These are phyloP conservation scores for Eleginops maclovinus DNA, from an alignment of 2,113 vertebrate species.

Conservation along the genomic window DNA sequence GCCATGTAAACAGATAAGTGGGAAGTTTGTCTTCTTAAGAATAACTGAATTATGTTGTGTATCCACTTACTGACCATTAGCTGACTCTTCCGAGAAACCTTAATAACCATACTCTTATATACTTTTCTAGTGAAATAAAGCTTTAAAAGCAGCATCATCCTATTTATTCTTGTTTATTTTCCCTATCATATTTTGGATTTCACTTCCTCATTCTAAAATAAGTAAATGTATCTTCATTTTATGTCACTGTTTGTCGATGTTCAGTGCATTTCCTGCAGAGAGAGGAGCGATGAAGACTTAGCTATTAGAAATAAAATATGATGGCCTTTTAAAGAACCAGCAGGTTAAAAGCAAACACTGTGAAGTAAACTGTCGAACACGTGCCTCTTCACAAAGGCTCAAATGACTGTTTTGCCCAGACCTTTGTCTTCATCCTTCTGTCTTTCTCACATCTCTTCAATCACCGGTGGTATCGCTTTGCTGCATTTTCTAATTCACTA, in stretches of 20 bases:
- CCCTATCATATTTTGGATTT: not conserved
- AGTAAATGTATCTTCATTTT: conserved; percentile 45
- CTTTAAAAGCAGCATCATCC: not conserved
- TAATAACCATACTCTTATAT: not conserved
- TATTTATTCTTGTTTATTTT: conserved; percentile 1
- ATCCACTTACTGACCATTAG: not conserved
- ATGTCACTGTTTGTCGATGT: conserved; percentile 21
- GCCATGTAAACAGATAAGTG: too few species aligned
- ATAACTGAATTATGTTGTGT: too few species aligned
- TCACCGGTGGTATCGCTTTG: conserved; percentile 5
- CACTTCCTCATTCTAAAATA: conserved; percentile 28
- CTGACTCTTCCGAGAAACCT: conserved; percentile 1
- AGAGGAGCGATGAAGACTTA: conserved; percentile 50
- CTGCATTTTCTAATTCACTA: conserved; percentile 43
- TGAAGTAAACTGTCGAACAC: conserved; percentile 59
- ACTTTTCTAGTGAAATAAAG: not conserved
- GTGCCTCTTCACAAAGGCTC: conserved; percentile 40
- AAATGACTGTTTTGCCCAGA: conserved; percentile 43
- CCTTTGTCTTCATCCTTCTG: conserved; percentile 53
- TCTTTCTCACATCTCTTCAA: conserved; percentile 21
- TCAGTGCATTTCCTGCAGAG: conserved; percentile 46
- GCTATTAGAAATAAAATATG: conserved; percentile 50
- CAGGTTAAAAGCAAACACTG: conserved; percentile 52
- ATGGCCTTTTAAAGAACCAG: conserved; percentile 54
- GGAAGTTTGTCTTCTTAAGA: too few species aligned